A percentile compares a stretch with the other conserved stretches of the same genome.
Evolutionary conservation across 1,140 invertebrate genomes (phyloP).

Genomic region (Subanguina moxae): DNA sequence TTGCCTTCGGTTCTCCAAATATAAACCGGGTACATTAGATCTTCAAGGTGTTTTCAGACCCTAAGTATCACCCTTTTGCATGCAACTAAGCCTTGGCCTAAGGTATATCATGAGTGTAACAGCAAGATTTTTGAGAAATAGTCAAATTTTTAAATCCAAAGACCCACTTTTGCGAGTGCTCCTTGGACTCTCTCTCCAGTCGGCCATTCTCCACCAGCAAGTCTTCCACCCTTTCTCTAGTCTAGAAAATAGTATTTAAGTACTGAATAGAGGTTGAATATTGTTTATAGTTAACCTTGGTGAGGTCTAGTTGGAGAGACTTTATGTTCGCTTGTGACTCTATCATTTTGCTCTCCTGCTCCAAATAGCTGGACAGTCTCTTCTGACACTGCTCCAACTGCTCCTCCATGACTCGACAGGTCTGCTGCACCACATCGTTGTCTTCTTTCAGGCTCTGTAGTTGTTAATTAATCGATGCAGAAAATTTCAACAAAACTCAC

Average conservation of each 20-base stretch:
- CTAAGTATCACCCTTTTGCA: no score
- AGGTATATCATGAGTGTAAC: no score
- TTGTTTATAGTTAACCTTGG: constrained; percentile 17
- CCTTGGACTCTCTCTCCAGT: constrained; percentile 38
- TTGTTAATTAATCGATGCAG: background rate
- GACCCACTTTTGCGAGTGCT: constrained; percentile 26
- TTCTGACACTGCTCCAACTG: constrained; percentile 32
- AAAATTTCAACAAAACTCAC: constrained; percentile 16
- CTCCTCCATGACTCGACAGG: constrained; percentile 36
- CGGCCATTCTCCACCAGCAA: constrained; percentile 38
- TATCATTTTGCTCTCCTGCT: constrained; percentile 34
- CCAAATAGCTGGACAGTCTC: constrained; percentile 25
- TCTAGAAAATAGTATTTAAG: constrained; percentile 23
- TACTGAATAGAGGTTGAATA: background rate
- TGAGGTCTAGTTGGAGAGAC: constrained; percentile 29
- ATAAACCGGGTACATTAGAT: no score
- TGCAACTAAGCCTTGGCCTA: no score
- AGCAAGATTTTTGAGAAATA: no score
- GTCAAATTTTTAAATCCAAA: no score
- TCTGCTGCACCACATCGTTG: constrained; percentile 33
- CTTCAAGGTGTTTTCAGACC: no score
- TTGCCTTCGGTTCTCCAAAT: no score
- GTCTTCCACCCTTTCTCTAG: constrained; percentile 31
- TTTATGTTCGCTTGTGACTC: constrained; percentile 36
- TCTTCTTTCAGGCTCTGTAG: constrained; percentile 27